Evolutionary conservation across 2,888 invertebrate species (phyloP).

Genomic region (Cephus runcator): DNA sequence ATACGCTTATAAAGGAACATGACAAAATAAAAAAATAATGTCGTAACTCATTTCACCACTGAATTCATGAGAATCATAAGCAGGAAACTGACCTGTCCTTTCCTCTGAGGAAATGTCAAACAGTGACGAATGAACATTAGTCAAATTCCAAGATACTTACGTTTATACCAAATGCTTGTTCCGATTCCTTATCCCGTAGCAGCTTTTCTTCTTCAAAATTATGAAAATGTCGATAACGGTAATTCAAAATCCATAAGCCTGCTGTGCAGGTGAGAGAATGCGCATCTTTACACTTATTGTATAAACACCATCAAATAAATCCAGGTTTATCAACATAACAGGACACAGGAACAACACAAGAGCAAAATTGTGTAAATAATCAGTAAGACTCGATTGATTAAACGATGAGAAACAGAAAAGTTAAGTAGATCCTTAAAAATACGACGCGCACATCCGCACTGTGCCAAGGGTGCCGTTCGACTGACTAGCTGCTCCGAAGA

Average conservation of each 20-base stretch:
- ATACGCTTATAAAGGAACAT: not conserved
- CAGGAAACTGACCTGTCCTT: not conserved
- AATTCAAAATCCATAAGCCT: not conserved
- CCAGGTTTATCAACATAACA: not conserved
- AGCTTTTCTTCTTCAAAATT: not conserved
- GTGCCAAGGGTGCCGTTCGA: constrained; percentile 32
- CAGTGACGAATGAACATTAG: not conserved
- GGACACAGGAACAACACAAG: not conserved
- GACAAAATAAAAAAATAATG: not conserved
- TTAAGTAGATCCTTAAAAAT: not conserved
- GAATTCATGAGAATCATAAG: not conserved
- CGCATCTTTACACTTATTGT: not conserved
- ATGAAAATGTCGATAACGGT: not conserved
- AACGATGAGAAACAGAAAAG: not conserved
- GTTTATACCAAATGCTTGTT: not conserved
- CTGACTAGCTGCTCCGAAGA: constrained; percentile 35
- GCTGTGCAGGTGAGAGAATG: not conserved
- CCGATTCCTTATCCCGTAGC: not conserved
- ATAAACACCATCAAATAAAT: not conserved
- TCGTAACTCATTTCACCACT: not conserved
- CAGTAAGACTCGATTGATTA: not conserved
- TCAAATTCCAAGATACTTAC: not conserved
- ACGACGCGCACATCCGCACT: constrained; percentile 15
- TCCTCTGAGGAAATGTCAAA: not conserved
- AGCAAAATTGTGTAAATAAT: not conserved